phyloP scores from a whole-genome alignment of 2,113 vertebrate genomes.

The Rousettus leschenaultii region DNA sequence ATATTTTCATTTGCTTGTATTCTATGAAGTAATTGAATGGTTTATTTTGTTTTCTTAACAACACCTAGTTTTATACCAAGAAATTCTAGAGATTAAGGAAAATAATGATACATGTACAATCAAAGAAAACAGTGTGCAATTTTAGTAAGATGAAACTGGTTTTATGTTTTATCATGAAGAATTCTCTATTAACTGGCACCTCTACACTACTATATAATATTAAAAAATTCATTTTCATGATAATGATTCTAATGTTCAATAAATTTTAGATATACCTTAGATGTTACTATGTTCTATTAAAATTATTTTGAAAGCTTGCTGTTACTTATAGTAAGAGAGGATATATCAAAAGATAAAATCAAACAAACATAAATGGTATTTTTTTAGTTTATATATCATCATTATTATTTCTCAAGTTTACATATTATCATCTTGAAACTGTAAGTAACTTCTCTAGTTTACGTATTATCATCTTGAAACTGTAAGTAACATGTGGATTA shows the following conservation, averaged over 20 bases:
- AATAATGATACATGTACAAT: neutral
- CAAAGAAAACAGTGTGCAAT: neutral
- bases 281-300: neutral
- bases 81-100: constrained; percentile 3
- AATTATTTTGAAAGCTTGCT: neutral
- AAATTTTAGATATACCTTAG: neutral
- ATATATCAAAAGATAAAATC: neutral
- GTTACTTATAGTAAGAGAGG: neutral
- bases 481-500: neutral
- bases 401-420: neutral
- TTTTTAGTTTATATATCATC: neutral
- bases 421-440: neutral
- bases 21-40: neutral
- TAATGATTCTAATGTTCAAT: neutral
- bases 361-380: neutral
- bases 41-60: neutral
- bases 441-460: neutral
- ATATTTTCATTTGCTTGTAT: neutral
- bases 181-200: neutral
- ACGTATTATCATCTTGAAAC: neutral
- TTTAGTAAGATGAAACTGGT: neutral
- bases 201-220: neutral
- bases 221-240: neutral
- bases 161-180: neutral
- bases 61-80: neutral